phyloP scores from a whole-genome alignment of 2,113 vertebrate genomes.

The Platanista minor region DNA sequence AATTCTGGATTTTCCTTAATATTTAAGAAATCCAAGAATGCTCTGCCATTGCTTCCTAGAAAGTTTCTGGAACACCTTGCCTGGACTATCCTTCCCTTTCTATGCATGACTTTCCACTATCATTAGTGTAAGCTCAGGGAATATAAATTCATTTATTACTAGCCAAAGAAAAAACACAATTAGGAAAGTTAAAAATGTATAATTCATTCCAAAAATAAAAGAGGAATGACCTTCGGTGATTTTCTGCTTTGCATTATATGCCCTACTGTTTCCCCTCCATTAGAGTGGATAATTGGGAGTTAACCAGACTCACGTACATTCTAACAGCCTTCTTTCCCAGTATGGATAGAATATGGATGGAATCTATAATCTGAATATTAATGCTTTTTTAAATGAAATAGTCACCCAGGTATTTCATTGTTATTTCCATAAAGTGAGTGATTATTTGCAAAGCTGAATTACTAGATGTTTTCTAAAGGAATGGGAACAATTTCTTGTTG shows the following conservation, averaged over 20 bases:
- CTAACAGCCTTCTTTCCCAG: background rate
- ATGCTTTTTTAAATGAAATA: slow-evolving; percentile 23
- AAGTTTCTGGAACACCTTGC: background rate
- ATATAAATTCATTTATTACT: slow-evolving; percentile 36
- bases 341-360: background rate
- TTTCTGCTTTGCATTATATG: background rate
- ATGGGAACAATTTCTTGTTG: background rate
- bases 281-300: background rate
- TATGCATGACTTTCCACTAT: background rate
- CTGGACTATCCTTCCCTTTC: background rate
- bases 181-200: slow-evolving; percentile 32
- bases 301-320: background rate
- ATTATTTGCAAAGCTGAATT: background rate
- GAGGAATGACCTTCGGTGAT: background rate
- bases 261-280: background rate
- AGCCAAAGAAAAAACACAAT: slow-evolving; percentile 3
- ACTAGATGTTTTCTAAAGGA: background rate
- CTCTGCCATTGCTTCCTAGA: background rate
- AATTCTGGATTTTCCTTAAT: background rate
- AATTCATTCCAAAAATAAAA: slow-evolving; percentile 47
- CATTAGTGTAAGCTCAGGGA: background rate
- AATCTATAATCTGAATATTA: background rate
- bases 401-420: background rate
- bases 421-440: background rate
- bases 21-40: background rate